Evolutionary conservation across 2,113 vertebrate genomes (phyloP).

Genomic region (Ammodytes dubius): DNA sequence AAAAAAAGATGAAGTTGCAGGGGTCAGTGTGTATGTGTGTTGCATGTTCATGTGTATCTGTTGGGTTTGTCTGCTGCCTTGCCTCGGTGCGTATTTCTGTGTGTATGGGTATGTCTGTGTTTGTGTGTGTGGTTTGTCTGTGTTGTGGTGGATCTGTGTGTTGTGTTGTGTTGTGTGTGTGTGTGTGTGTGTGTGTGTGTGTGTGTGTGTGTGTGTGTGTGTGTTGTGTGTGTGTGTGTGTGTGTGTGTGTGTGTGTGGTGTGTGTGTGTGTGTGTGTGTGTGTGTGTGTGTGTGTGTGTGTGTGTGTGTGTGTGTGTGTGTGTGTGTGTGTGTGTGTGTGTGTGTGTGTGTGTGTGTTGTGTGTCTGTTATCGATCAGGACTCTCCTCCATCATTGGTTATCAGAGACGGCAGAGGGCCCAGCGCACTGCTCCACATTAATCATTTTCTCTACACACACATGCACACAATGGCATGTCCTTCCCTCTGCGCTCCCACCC

Average conservation of each 20-base stretch:
- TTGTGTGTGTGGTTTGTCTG: constrained; percentile 1
- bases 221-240: not conserved
- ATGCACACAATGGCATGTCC: not conserved
- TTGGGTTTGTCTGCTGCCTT: too few species aligned
- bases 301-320: constrained; percentile 14
- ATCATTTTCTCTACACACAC: constrained; percentile 40
- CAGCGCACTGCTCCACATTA: constrained; percentile 48
- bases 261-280: constrained; percentile 16
- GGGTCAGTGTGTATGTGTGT: constrained; percentile 61
- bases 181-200: not conserved
- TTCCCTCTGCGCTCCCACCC: not conserved
- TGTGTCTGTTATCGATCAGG: constrained; percentile 58
- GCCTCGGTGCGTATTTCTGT: not conserved
- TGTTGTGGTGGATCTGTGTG: constrained; percentile 26
- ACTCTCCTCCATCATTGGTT: constrained; percentile 70
- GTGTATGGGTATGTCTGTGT: not conserved
- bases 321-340: constrained; percentile 9
- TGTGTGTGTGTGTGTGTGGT: constrained; percentile 25
- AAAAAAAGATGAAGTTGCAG: constrained; percentile 61
- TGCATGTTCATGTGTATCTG: not conserved
- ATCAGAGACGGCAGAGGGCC: constrained; percentile 57
- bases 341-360: constrained; percentile 14
- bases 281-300: constrained; percentile 23
- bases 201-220: constrained; percentile 1
- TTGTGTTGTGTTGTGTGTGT: constrained; percentile 15